phyloP scores from a whole-genome alignment of 1,140 invertebrate genomes.

The Drosophila ananassae region DNA sequence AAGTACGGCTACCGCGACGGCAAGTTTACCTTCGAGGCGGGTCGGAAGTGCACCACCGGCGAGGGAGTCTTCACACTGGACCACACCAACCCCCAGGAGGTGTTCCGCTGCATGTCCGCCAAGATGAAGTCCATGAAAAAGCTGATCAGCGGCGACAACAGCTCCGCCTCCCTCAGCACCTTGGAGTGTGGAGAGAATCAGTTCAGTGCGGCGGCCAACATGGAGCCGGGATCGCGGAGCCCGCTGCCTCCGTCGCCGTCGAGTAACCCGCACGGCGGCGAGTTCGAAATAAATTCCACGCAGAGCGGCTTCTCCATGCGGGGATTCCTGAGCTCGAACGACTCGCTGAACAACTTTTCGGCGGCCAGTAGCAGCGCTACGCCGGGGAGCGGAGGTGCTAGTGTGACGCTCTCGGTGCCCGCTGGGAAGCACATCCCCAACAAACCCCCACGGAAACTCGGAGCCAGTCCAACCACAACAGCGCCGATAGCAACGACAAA shows the following conservation, averaged over 20 bases:
- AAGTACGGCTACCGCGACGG: conserved; percentile 92
- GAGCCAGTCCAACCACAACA: conserved; percentile 31
- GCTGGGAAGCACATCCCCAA: conserved; percentile 73
- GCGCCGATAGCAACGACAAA: conserved; percentile 35
- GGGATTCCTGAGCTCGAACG: conserved; percentile 76
- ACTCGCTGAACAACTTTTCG: conserved; percentile 75
- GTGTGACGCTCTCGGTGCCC: conserved; percentile 44
- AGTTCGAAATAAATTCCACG: conserved; percentile 70
- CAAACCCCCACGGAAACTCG: conserved; percentile 79
- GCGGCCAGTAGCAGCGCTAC: conserved; percentile 23
- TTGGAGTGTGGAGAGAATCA: conserved; percentile 90
- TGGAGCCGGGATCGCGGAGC: conserved; percentile 91
- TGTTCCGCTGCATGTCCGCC: conserved; percentile 90
- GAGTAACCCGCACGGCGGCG: conserved; percentile 83
- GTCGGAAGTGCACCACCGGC: conserved; percentile 93
- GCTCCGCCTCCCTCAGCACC: conserved; percentile 87
- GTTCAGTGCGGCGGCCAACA: conserved; percentile 88
- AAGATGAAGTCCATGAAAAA: conserved; percentile 95
- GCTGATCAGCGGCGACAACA: conserved; percentile 88
- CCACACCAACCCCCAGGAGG: conserved; percentile 91
- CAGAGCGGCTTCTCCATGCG: conserved; percentile 69
- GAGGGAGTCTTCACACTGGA: conserved; percentile 93
- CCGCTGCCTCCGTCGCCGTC: conserved; percentile 89
- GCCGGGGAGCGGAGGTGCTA: conserved; percentile 6
- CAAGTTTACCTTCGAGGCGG: conserved; percentile 95